Conservation (phyloP, 2,888 invertebrate species). For the Elaeidobius kamerunicus region DNA sequence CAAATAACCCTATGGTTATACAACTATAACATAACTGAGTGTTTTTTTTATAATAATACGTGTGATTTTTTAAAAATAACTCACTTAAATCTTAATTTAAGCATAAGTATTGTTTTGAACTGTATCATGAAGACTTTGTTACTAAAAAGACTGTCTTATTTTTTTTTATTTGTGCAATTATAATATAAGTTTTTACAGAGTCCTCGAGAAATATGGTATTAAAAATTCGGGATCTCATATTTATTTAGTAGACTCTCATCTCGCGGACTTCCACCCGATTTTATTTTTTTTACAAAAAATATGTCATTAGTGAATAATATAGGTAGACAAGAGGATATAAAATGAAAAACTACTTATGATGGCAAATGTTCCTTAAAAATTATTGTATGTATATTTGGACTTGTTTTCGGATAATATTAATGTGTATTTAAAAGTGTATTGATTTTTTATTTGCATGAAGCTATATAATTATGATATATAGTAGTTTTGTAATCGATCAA, state of each 20-base stretch:
- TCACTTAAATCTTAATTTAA: neutral
- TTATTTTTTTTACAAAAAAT: too few species aligned
- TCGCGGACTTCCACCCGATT: too few species aligned
- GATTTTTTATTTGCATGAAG: slow-evolving; percentile 13
- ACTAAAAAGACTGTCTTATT: slow-evolving; percentile 12
- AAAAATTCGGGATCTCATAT: too few species aligned
- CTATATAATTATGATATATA: slow-evolving; percentile 3
- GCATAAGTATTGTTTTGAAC: slow-evolving; percentile 4
- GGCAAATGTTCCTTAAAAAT: slow-evolving; percentile 16
- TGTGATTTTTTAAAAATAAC: neutral
- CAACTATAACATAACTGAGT: neutral
- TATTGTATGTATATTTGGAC: slow-evolving; percentile 1
- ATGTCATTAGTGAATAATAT: neutral
- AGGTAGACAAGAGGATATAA: too few species aligned
- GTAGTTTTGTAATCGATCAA: slow-evolving; percentile 17
- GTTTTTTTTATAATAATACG: neutral
- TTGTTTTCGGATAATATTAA: slow-evolving; percentile 9
- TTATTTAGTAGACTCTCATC: too few species aligned
- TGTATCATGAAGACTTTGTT: slow-evolving; percentile 13
- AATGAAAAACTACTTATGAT: slow-evolving; percentile 13
- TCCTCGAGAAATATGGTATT: neutral
- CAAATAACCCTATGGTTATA: neutral
- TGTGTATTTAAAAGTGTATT: slow-evolving; percentile 6
- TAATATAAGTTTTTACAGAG: too few species aligned
- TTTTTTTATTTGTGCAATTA: slow-evolving; percentile 1